Evolutionary conservation across 2,888 invertebrate species (phyloP), one percentile per base, ranked within the genome.

Genomic region (Reticulitermes lucifugus): DNA sequence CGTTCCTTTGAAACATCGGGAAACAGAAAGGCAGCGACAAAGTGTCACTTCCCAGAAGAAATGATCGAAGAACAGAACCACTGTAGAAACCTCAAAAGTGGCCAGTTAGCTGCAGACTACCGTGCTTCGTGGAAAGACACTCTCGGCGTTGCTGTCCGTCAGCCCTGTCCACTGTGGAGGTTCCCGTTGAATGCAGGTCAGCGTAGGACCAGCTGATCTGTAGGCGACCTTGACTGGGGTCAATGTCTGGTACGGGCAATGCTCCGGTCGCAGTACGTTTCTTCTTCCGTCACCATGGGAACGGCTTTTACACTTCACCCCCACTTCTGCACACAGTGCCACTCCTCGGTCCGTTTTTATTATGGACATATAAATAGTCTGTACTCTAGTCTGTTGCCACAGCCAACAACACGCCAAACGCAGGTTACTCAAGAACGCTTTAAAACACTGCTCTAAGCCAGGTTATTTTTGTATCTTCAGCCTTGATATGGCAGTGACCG

Each of bases 211-310:
- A 81, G 81, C 81, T 81, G 81, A 81, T 41, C 18, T 46, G 43
- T 51, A 46, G 77, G 81, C 81, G 81, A 43, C 81, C 81, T 81
- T 81, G 81, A 41, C 65, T 18, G 46, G 65, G 70, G 81, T 81
- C 81, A 81, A 70, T 77, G 77, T 77, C 77, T 77, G 51, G 73
- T 46, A 46, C 77, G 77, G 77, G 43, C 77, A 77, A 77, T 77
- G 77, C 77, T n/a, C 46, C 46, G 43, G n/a, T 65, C 65, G 14
- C 65, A 65, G 25, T 65, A 12, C 65, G 55, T 55, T 55, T 29
- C 25, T 10, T 73, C 43, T 77, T n/a, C 43, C 41, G 77, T 77
- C 77, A 35, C 77, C n/a, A 77, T 77, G 77, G 77, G 77, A 77
- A 77, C 77, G 18, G n/a, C 12, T 73, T 41, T 41, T 10, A 12